Evolutionary conservation across 2,888 invertebrate genomes (phyloP), one percentile per base, ranked within the genome.

Genomic region (Drosophila vallismaia): DNA sequence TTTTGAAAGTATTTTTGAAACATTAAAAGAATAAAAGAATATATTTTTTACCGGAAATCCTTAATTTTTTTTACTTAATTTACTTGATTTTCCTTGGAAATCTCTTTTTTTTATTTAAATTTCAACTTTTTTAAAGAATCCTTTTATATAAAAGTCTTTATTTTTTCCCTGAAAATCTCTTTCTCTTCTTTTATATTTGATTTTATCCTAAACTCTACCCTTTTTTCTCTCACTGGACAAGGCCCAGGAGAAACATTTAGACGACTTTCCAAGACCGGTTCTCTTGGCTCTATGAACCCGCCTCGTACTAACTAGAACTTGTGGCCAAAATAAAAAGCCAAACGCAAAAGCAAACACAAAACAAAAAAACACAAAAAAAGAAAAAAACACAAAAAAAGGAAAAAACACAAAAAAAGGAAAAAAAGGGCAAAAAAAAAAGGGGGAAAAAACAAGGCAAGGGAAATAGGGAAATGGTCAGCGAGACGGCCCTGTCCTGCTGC

Each of bases 261-360:
- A 73, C 74, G 62, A 81, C 79, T 85, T 82, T 81, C 69, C 72
- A 46, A 81, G 78, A 84, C 81, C 81, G 85, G 81, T 81, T 81
- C 64, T 64, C 79, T 79, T n/a, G 74, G 68, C 67, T 67, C 63
- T 79, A 70, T 59, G 64, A 75, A 78, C 53, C 71, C 59, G 71
- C 64, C 48, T 36, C 48, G 53, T 62, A 62, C 52, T 55, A 67
- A 62, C 63, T 63, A 67, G 55, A 67, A 63, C 45, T 55, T 55
- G 50, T 54, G 54, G 63, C 49, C 64, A 48, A 64, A 67, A 63
- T 45, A 54, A 54, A 36, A 54, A 54, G 29, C 40, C 50, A 46
- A 51, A 51, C 12, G 29, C 46, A 29, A 8, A 54, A 28, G 49
- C 57, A 46, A 51, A 58, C 31, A 38, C 46, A 29, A 8, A 14